Conservation (phyloP, 2,113 vertebrate genomes). For the Cottus gobio region DNA sequence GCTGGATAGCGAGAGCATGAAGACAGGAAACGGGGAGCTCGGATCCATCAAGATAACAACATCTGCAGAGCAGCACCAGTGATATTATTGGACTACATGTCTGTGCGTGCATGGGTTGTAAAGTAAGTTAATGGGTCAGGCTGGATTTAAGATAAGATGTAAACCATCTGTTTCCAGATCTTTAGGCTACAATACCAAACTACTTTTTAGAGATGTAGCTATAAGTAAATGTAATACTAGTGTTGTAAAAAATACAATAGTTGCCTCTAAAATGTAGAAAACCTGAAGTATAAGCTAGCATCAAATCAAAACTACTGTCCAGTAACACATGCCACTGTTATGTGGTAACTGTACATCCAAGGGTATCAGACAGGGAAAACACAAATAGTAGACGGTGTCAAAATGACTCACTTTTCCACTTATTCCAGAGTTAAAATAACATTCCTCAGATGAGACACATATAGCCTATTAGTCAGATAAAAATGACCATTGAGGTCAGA, state of each 20-base stretch:
- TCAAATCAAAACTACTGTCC: neutral
- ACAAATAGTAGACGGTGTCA: neutral
- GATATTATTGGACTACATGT: neutral
- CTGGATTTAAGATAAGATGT: neutral
- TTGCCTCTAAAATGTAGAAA: neutral
- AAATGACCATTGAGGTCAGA: too few species aligned
- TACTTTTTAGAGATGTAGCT: neutral
- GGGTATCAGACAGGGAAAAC: neutral
- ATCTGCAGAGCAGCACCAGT: neutral
- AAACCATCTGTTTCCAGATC: too few species aligned
- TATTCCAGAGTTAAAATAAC: neutral
- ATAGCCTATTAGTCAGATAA: neutral
- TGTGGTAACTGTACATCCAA: neutral
- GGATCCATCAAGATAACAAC: neutral
- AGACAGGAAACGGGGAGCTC: neutral
- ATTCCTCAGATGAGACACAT: neutral
- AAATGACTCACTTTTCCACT: neutral
- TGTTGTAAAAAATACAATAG: neutral
- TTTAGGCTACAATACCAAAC: neutral
- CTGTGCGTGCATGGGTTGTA: too few species aligned
- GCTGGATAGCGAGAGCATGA: neutral
- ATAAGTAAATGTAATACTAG: neutral
- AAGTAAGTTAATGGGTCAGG: neutral
- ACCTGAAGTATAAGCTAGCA: neutral
- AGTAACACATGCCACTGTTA: neutral